A percentile compares a stretch with the other conserved stretches of the same genome.
These are phyloP conservation scores for Tragelaphus imberbis DNA, from an alignment of 2,113 vertebrate species.

Conservation along the genomic window DNA sequence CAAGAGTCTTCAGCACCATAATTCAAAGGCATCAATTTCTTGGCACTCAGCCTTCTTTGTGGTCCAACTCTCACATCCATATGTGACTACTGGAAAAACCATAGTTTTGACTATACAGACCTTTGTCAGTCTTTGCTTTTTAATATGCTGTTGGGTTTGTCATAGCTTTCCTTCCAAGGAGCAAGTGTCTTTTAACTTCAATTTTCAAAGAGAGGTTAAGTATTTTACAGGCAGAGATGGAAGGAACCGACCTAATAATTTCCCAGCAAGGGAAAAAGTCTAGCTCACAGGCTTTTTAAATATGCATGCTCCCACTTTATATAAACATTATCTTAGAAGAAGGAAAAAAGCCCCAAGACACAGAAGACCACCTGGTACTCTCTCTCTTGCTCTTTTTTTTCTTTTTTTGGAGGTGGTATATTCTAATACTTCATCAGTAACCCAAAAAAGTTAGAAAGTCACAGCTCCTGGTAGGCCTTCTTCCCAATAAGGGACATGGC, in stretches of 20 bases:
- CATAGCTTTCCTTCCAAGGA: neutral
- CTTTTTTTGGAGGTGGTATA: neutral
- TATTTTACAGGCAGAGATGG: neutral
- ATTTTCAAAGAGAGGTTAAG: slow-evolving; percentile 20
- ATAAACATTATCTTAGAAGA: neutral
- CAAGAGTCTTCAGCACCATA: neutral
- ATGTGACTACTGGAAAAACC: neutral
- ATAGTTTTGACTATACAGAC: neutral
- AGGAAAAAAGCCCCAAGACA: neutral
- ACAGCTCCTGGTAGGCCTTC: rapidly evolving
- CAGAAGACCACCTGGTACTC: neutral
- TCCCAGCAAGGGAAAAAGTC: neutral
- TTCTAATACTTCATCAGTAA: neutral
- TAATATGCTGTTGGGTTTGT: neutral
- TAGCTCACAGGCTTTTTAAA: neutral
- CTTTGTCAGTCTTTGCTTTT: neutral
- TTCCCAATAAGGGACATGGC: neutral
- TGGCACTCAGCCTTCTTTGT: neutral
- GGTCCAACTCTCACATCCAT: neutral
- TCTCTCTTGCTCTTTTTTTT: neutral
- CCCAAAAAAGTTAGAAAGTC: neutral
- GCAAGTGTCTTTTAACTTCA: neutral
- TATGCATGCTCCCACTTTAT: neutral
- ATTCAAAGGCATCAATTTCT: neutral
- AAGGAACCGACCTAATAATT: neutral